Percentiles rank a stretch among this genome's conserved stretches.
These are phyloP conservation scores for Lynx canadensis DNA, from an alignment of 2,113 vertebrate genomes.

Conservation along the genomic window DNA sequence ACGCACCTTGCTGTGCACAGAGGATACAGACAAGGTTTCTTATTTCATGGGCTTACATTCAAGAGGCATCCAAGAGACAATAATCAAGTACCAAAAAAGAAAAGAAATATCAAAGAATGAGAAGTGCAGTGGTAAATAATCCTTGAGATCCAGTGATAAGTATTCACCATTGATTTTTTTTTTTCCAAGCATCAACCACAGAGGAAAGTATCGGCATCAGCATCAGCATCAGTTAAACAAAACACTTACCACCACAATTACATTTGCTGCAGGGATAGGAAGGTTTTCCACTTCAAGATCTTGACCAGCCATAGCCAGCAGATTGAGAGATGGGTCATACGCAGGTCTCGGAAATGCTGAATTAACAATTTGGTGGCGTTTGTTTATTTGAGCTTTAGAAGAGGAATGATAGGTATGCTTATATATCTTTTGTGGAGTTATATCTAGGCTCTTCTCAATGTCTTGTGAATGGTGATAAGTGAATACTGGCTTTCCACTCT, in stretches of 20 bases:
- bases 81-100: constrained; percentile 36
- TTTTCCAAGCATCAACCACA: not conserved
- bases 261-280: constrained; percentile 84
- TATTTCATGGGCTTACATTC: not conserved
- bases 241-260: constrained; percentile 89
- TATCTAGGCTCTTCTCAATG: constrained; percentile 87
- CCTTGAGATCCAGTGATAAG: not conserved
- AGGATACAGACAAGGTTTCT: not conserved
- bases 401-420: constrained; percentile 80
- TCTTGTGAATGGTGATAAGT: constrained; percentile 85
- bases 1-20: not conserved
- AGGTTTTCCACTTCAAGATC: constrained; percentile 89
- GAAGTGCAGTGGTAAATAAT: not conserved
- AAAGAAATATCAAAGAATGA: not conserved
- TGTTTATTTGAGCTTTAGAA: constrained; percentile 79
- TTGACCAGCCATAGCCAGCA: constrained; percentile 85
- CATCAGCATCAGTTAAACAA: not conserved
- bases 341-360: constrained; percentile 85
- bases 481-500: constrained; percentile 85
- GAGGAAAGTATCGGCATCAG: not conserved
- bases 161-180: not conserved
- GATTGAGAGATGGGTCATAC: constrained; percentile 85
- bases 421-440: constrained; percentile 81
- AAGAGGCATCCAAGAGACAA: not conserved
- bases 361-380: constrained; percentile 83